Evolutionary conservation across 2,888 invertebrate genomes (phyloP).

Genomic region (Leptura quadrifasciata): DNA sequence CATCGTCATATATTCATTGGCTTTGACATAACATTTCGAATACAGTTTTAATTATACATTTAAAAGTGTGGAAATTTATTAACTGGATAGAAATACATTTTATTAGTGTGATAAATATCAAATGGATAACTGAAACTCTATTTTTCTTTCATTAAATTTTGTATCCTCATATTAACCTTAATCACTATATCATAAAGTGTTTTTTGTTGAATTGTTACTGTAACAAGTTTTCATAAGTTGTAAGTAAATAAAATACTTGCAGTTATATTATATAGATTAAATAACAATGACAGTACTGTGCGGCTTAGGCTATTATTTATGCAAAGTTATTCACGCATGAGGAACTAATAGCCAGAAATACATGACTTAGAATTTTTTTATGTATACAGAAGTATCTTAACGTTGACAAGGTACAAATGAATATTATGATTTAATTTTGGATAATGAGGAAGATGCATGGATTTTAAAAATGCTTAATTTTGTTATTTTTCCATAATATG

Average conservation of each 20-base stretch:
- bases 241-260: constrained; percentile 22
- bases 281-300: neutral
- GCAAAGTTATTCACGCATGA: too few species aligned
- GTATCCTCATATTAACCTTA: neutral
- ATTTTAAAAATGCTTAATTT: too few species aligned
- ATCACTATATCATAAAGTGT: neutral
- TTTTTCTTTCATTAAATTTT: constrained; percentile 16
- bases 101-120: neutral
- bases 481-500: too few species aligned
- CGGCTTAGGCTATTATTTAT: neutral
- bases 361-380: too few species aligned
- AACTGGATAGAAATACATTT: neutral
- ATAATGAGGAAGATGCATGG: too few species aligned
- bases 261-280: neutral
- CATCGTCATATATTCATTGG: too few species aligned
- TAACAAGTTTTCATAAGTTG: neutral
- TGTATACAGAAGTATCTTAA: too few species aligned
- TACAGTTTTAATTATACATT: too few species aligned
- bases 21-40: too few species aligned
- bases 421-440: too few species aligned
- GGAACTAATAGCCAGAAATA: too few species aligned
- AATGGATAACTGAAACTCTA: constrained; percentile 12
- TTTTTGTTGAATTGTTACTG: neutral
- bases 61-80: neutral
- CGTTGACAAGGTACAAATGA: too few species aligned